Conservation (phyloP, 2,888 invertebrate genomes). For the Oasisia sp. region DNA sequence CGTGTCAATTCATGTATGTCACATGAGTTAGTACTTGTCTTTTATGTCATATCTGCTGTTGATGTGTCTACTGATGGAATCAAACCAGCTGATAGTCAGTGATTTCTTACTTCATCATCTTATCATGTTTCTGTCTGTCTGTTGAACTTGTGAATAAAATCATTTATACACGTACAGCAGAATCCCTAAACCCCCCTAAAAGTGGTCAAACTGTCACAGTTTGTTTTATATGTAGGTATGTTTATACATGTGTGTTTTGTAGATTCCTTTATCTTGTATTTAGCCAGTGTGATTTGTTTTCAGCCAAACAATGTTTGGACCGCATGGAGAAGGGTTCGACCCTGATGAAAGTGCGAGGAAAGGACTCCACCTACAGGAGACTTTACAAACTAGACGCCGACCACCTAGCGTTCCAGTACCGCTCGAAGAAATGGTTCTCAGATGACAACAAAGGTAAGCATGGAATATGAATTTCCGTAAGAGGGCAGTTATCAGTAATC, state of each 20-base stretch:
- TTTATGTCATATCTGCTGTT: too few species aligned
- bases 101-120: too few species aligned
- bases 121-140: too few species aligned
- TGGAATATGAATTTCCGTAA: not conserved
- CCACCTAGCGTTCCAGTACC: conserved; percentile 18
- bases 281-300: not conserved
- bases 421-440: conserved; percentile 19
- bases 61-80: too few species aligned
- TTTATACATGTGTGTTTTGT: not conserved
- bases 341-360: conserved; percentile 23
- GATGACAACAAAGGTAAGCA: not conserved
- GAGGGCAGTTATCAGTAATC: not conserved
- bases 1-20: too few species aligned
- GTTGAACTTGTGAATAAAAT: too few species aligned
- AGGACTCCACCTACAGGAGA: conserved; percentile 6
- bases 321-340: not conserved
- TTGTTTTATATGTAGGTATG: not conserved
- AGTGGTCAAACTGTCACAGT: not conserved
- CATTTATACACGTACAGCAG: too few species aligned
- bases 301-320: conserved; percentile 8
- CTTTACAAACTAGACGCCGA: conserved; percentile 20
- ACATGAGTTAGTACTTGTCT: too few species aligned
- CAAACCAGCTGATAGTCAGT: too few species aligned
- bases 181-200: too few species aligned
- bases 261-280: not conserved